A percentile compares a stretch with the other conserved stretches of the same genome.
Evolutionary conservation across 2,888 invertebrate species (phyloP).

Genomic region (Rhagonycha fulva): DNA sequence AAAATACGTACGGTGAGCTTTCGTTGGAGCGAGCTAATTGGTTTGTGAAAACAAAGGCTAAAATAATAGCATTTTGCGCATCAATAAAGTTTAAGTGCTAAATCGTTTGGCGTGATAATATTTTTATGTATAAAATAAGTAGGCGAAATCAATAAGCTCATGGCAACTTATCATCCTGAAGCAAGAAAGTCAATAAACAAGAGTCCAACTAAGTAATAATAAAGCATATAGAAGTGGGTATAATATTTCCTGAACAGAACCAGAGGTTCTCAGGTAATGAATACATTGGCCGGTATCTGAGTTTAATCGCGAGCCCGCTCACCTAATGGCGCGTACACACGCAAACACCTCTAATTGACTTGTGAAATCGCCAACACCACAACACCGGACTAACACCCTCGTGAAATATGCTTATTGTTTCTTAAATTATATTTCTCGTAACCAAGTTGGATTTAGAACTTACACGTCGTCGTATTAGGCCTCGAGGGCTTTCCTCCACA

Average conservation of each 20-base stretch:
- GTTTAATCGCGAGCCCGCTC: slow-evolving; percentile 33
- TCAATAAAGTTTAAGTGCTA: neutral
- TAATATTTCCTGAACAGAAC: slow-evolving; percentile 40
- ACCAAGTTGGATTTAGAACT: slow-evolving; percentile 30
- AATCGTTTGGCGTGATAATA: neutral
- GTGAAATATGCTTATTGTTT: slow-evolving; percentile 45
- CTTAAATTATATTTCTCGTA: slow-evolving; percentile 38
- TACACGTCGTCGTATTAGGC: slow-evolving; percentile 11
- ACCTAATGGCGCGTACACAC: slow-evolving; percentile 52
- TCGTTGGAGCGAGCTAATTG: neutral
- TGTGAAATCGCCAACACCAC: slow-evolving; percentile 49
- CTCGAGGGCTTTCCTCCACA: slow-evolving; percentile 6
- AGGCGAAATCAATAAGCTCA: slow-evolving; percentile 24
- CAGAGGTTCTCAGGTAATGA: slow-evolving; percentile 50
- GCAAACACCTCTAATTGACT: slow-evolving; percentile 54
- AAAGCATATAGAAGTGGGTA: slow-evolving; percentile 27
- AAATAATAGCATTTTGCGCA: neutral
- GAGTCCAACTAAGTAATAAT: slow-evolving; percentile 30
- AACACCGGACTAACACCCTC: slow-evolving; percentile 36
- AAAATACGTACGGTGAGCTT: neutral
- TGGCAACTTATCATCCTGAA: slow-evolving; percentile 22
- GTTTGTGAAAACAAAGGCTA: neutral
- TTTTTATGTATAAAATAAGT: slow-evolving; percentile 16
- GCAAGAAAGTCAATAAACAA: slow-evolving; percentile 27
- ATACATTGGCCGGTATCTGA: slow-evolving; percentile 42